A percentile compares a stretch with the other conserved stretches of the same genome.
Conservation (phyloP, 2,797 vertebrate species). For the Monodelphis domestica region DNA sequence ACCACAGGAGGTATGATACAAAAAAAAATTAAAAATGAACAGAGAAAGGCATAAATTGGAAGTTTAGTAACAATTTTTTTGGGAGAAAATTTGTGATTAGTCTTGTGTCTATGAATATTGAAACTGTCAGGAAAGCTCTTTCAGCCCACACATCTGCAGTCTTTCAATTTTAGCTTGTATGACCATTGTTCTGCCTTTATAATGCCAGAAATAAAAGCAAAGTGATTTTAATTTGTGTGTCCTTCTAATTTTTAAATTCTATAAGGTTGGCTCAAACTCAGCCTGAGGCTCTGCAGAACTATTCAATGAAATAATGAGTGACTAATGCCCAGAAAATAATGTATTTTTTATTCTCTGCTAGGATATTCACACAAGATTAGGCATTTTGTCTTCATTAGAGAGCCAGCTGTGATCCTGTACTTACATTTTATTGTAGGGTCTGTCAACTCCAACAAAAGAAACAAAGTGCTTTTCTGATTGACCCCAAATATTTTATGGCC, state of each 20-base stretch:
- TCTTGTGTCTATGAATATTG: conserved; percentile 35
- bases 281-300: not conserved
- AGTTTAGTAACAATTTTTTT: conserved; percentile 41
- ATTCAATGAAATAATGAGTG: not conserved
- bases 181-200: conserved; percentile 2
- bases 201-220: conserved; percentile 16
- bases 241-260: conserved; percentile 32
- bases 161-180: conserved; percentile 24
- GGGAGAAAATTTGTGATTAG: conserved; percentile 28
- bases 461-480: conserved; percentile 36
- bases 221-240: conserved; percentile 40
- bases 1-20: not conserved
- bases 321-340: conserved; percentile 7
- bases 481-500: conserved; percentile 68
- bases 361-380: conserved; percentile 6
- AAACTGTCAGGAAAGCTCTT: conserved; percentile 26
- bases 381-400: conserved; percentile 42
- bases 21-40: not conserved
- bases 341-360: conserved; percentile 39
- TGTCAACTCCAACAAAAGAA: conserved; percentile 40
- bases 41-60: conserved; percentile 52
- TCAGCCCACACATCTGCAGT: conserved; percentile 9
- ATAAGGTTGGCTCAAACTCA: not conserved
- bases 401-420: conserved; percentile 8
- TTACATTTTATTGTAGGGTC: conserved; percentile 44